phyloP scores from a whole-genome alignment of 2,888 invertebrate genomes.

The Drosophila stalkeri region DNA sequence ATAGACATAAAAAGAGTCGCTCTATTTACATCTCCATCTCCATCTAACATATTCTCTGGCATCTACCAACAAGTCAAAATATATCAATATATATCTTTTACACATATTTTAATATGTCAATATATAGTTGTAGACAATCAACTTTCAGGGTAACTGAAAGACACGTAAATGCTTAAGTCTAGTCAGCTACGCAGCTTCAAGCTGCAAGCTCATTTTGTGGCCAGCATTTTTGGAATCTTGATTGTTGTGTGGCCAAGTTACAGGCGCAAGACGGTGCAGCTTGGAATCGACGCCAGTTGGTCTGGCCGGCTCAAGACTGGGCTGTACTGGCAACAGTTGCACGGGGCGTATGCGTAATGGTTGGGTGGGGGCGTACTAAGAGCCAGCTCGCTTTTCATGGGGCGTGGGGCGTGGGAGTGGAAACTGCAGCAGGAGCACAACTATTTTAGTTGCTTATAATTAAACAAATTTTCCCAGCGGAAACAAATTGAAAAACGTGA shows the following conservation, averaged over 20 bases:
- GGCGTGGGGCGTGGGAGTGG: slow-evolving; percentile 4
- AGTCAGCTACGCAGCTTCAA: slow-evolving; percentile 1
- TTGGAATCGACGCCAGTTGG: slow-evolving; percentile 48
- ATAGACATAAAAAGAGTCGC: neutral
- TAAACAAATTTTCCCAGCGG: slow-evolving; percentile 60
- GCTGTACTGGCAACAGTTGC: slow-evolving; percentile 27
- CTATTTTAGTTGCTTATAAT: slow-evolving; percentile 49
- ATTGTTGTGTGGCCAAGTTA: slow-evolving; percentile 30
- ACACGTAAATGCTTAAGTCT: neutral
- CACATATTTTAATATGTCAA: neutral
- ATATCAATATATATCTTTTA: neutral
- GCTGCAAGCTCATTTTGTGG: slow-evolving; percentile 25
- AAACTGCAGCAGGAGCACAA: slow-evolving; percentile 7
- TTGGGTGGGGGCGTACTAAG: slow-evolving; percentile 41
- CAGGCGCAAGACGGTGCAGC: slow-evolving; percentile 19
- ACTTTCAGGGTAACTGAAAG: neutral
- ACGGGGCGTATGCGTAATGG: slow-evolving; percentile 62
- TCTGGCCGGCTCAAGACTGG: slow-evolving; percentile 39
- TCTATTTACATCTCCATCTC: too few relatives aligned
- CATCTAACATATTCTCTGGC: neutral
- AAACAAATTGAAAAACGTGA: slow-evolving; percentile 79
- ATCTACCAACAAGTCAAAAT: neutral
- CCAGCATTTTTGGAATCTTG: slow-evolving; percentile 35
- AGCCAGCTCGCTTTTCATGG: slow-evolving; percentile 50
- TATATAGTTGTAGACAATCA: neutral